Evolutionary conservation across 2,888 invertebrate species (phyloP).

Genomic region (Nephrotoma flavescens): DNA sequence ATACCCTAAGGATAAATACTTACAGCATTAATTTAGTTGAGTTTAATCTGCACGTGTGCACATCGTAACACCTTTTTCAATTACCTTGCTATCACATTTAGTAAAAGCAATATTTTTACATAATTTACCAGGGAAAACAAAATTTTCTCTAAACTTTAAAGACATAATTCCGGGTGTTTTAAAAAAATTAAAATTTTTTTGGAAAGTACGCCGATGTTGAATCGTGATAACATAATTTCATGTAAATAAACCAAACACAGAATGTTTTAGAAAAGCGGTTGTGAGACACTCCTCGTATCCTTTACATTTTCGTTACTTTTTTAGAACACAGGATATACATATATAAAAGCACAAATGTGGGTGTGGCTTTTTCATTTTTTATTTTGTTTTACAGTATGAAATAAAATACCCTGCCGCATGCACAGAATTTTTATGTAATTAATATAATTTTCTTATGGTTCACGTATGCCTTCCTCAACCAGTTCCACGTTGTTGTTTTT

Average conservation of each 20-base stretch:
- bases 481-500: background rate
- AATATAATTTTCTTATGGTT: background rate
- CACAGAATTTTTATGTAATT: background rate
- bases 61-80: too few species aligned
- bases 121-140: background rate
- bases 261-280: background rate
- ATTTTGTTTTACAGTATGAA: background rate
- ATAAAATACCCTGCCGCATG: background rate
- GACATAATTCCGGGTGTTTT: background rate
- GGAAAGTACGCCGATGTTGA: background rate
- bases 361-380: background rate
- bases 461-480: background rate
- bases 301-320: background rate
- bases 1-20: too few species aligned
- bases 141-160: background rate
- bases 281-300: background rate
- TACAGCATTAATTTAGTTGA: too few species aligned
- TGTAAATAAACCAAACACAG: background rate
- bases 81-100: too few species aligned
- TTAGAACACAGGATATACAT: background rate
- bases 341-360: background rate
- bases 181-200: background rate
- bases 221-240: background rate
- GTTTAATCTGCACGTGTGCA: too few species aligned
- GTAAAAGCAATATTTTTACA: background rate